Conservation (phyloP, 2,888 invertebrate species). For the Malacosoma neustria region DNA sequence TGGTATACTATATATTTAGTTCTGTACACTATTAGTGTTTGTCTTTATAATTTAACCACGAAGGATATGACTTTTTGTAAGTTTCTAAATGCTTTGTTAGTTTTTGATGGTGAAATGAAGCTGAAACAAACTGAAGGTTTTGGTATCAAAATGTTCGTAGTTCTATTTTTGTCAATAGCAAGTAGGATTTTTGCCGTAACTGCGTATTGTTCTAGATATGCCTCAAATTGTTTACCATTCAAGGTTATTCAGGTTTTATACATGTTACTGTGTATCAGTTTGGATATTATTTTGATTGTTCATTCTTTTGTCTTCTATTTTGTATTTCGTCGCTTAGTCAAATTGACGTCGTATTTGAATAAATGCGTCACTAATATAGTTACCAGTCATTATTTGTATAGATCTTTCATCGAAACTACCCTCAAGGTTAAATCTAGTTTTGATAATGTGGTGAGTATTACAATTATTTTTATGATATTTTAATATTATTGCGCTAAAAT, state of each 20-base stretch:
- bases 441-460: not conserved
- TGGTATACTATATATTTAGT: not conserved
- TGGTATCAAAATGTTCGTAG: not conserved
- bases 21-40: not conserved
- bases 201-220: not conserved
- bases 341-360: not conserved
- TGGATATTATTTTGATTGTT: not conserved
- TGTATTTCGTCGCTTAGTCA: constrained; percentile 1
- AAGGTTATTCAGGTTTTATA: not conserved
- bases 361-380: not conserved
- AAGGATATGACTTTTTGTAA: not conserved
- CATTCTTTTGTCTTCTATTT: constrained; percentile 3
- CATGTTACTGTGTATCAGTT: not conserved
- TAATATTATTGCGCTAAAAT: not conserved
- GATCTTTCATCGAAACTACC: constrained; percentile 1
- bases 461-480: not conserved
- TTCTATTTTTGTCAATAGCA: not conserved
- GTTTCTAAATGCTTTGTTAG: not conserved
- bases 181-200: not conserved
- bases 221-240: not conserved
- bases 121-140: not conserved
- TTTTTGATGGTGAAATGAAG: not conserved
- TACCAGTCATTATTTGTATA: constrained; percentile 2
- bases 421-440: not conserved
- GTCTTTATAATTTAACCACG: not conserved